Conservation (phyloP, 2,888 invertebrate genomes). For the Lacanobia wlatinum region DNA sequence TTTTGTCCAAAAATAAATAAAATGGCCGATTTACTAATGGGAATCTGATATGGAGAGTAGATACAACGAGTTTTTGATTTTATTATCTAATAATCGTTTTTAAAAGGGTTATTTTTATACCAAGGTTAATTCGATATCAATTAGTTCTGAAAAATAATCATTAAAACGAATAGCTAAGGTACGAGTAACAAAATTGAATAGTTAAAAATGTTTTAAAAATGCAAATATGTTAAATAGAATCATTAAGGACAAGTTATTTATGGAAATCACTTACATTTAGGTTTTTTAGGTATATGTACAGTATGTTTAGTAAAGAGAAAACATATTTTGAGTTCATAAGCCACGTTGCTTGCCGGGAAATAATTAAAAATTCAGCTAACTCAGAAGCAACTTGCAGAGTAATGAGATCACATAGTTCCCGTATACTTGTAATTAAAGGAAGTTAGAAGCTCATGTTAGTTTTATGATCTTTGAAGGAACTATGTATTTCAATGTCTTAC, state of each 20-base stretch:
- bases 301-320: background rate
- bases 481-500: background rate
- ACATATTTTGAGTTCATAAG: slow-evolving; percentile 7
- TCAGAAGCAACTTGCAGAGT: background rate
- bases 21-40: slow-evolving; percentile 29
- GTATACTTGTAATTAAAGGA: background rate
- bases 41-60: background rate
- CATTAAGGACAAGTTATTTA: too few species aligned
- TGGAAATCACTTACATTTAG: too few species aligned
- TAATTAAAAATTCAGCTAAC: slow-evolving; percentile 23
- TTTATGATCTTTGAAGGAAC: background rate
- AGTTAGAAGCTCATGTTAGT: slow-evolving; percentile 5
- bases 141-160: too few species aligned
- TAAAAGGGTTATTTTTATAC: background rate
- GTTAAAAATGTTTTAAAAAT: too few species aligned
- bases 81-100: background rate
- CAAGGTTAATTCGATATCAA: background rate
- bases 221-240: too few species aligned
- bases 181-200: too few species aligned
- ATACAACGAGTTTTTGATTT: background rate
- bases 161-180: too few species aligned
- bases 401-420: slow-evolving; percentile 13
- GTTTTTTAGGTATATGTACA: background rate
- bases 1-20: slow-evolving; percentile 35
- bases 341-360: background rate